Base-by-base conservation (phyloP, 2,888 invertebrate species). In the Orthonychiurus folsomi region DNA sequence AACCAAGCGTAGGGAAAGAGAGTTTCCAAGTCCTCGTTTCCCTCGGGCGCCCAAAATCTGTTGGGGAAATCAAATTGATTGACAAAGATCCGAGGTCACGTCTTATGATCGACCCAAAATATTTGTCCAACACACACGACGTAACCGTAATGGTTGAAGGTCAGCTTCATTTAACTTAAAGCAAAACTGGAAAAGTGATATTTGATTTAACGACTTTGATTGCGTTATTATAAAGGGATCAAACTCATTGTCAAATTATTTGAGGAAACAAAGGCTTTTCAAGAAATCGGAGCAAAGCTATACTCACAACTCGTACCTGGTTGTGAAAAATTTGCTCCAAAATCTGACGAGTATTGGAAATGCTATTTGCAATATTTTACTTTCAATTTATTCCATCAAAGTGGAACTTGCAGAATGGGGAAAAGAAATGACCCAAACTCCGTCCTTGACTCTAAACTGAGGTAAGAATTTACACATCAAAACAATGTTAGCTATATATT, bases 301-400 rank as follows among this genome's bases (percentile, higher is more conserved):
- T 24, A 28, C 1, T 28, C 57, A 5, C 48, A 55, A 3, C 66
- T 60, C 3, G 52, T 70, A 12, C 63, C 69, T 0, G 73, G 70
- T 2, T 74, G 74, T 59, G 72, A 73, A 48, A 48, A 62, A 15
- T 53, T 63, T 20, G 61, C 63, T 1, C 84, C 83, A 67, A 81
- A 79, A 54, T 79, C 81, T 2, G 82, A 84, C 67, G 80, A 80
- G 27, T 86, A 85, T 73, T 86, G 85, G 84, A 80, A 83, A 60
- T 86, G 86, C 74, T 83, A 84, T 24, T 78, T 73, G 3, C 28
- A 62, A 58, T 82, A 84, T 20, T 52, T 52, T n/a, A 20, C 24
- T 23, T 5, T 3, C 9, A 5, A 20, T 20, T 21, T 52, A 23
- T 52, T 52, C n/a, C 52, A 52, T 20, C 52, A 52, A 20, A 21